Evolutionary conservation across 2,113 vertebrate species (phyloP), one percentile per base, ranked within the genome.

Genomic region (Pungitius pungitius): DNA sequence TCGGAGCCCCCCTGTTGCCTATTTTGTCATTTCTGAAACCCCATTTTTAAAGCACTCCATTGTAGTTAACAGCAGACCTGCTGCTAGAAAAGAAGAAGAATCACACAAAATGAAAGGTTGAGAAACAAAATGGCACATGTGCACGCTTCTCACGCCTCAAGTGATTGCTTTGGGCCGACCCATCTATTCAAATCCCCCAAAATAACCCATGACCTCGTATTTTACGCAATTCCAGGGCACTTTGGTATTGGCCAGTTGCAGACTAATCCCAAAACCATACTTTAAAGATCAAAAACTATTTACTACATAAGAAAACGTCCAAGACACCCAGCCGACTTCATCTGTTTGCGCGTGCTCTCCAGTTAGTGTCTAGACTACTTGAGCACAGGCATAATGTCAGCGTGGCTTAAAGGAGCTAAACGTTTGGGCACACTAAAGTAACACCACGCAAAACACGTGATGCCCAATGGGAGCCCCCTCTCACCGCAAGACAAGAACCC

Each of bases 141-240:
- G 58, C 8, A 26, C 26, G 22, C 60, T 33, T 45, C 20, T 45
- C 1, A 11, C 45, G 43, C 30, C 39, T 64, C 0, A 33, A 65
- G 51, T 9, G 1, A 2, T 55, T 59, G 43, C n/a, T 47, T 55
- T 15, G 1, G 2, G 66, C 42, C 45, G 67, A 66, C n/a, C 24
- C 7, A n/a, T 69, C 51, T 76, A 54, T 51, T 84, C 69, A 54
- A 59, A 68, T 12, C 45, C 57, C 52, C 51, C 20, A 62, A 68
- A 82, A 57, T 12, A 43, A 65, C 2, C 30, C 18, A 11, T 45
- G 37, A 26, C 37, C 64, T 68, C 26, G 37, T 11, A 30, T 69
- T 73, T 85, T 70, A 22, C 9, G n/a, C 18, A 26, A 69, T 66
- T 77, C 35, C 59, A 78, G 59, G 62, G 45, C 59, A 57, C 47